Evolutionary conservation across 2,888 invertebrate species (phyloP).

Genomic region (Cantharis nigra): DNA sequence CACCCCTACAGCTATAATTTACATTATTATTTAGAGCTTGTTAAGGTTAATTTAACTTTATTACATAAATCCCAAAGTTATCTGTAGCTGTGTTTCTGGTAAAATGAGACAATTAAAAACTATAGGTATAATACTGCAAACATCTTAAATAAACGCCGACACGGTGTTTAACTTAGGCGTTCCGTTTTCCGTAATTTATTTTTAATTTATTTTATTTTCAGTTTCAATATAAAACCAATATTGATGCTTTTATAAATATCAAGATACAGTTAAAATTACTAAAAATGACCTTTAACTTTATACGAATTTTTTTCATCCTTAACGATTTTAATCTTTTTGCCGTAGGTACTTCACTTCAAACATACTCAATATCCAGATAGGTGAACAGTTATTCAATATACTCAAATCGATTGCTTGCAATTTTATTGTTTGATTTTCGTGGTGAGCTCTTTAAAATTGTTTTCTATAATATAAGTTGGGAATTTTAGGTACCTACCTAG

Average conservation of each 20-base stretch:
- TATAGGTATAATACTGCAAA: not conserved
- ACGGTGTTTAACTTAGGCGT: not conserved
- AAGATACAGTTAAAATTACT: not conserved
- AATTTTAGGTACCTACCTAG: no score
- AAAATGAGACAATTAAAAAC: not conserved
- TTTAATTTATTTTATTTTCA: not conserved
- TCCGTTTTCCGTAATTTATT: not conserved
- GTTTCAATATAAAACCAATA: not conserved
- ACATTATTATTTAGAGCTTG: not conserved
- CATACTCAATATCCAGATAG: no score
- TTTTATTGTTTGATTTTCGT: no score
- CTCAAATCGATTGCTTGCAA: no score
- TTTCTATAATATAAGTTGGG: no score
- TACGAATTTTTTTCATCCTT: not conserved
- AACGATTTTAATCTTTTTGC: no score
- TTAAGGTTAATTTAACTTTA: not conserved
- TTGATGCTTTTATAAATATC: not conserved
- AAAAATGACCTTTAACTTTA: not conserved
- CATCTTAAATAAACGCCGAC: not conserved
- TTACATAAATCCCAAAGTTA: not conserved
- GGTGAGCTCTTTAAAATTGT: no score
- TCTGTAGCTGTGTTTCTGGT: not conserved
- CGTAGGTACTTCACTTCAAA: no score
- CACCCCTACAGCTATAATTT: not conserved
- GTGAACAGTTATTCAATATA: no score